These are phyloP conservation scores for Polypedilum vanderplanki DNA, from an alignment of 1,140 invertebrate genomes.

Conservation along the genomic window DNA sequence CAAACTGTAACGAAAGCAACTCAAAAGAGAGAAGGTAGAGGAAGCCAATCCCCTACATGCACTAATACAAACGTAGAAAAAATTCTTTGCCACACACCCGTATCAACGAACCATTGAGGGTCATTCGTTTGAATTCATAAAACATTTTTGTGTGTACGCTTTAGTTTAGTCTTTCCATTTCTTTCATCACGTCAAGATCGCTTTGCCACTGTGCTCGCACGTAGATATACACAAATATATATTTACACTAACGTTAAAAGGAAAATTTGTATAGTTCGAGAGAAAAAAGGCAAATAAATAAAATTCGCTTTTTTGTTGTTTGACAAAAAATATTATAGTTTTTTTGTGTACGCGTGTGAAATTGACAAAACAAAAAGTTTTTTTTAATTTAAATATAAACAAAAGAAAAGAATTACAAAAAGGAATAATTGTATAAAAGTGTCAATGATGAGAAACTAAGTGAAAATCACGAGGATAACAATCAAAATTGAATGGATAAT, in stretches of 20 bases:
- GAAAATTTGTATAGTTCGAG: neutral
- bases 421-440: neutral
- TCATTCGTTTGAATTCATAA: neutral
- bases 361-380: too few species aligned
- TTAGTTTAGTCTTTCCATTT: conserved; percentile 26
- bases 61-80: neutral
- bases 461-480: neutral
- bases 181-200: conserved; percentile 20
- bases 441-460: too few species aligned
- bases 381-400: neutral
- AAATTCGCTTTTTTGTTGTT: neutral
- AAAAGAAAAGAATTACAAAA: neutral
- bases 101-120: conserved; percentile 14
- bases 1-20: neutral
- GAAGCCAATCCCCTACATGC: neutral
- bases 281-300: neutral
- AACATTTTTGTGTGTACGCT: neutral
- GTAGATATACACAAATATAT: neutral
- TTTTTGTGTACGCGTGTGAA: too few species aligned
- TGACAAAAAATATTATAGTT: neutral
- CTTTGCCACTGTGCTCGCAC: conserved; percentile 18
- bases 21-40: neutral
- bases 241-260: neutral
- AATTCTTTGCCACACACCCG: neutral
- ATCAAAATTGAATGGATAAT: neutral